A percentile compares a stretch with the other conserved stretches of the same genome.
These are phyloP conservation scores for Himalopsyche tibetana DNA, from an alignment of 2,888 invertebrate genomes.

Conservation along the genomic window DNA sequence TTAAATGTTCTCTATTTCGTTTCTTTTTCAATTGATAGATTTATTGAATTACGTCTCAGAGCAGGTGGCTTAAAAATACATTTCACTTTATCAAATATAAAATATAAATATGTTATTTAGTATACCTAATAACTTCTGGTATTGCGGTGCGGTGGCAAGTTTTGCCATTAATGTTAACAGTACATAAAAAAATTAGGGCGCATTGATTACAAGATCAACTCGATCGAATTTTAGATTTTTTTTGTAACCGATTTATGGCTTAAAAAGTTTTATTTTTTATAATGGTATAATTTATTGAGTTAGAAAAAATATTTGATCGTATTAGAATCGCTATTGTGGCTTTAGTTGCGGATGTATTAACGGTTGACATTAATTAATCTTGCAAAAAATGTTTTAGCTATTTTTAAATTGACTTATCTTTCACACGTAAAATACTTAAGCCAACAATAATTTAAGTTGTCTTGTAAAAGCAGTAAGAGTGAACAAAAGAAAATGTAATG, in stretches of 20 bases:
- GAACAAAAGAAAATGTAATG: no score
- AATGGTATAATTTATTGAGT: not conserved
- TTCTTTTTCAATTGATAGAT: slow-evolving; percentile 1
- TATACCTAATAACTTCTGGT: not conserved
- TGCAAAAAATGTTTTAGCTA: not conserved
- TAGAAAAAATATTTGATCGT: no score
- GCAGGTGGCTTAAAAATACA: not conserved
- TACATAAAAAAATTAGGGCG: not conserved
- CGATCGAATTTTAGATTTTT: not conserved
- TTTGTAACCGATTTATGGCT: not conserved
- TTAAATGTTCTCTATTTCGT: slow-evolving; percentile 23
- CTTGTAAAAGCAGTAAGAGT: no score
- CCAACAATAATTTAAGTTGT: no score
- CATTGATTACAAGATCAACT: slow-evolving; percentile 10
- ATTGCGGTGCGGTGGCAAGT: not conserved
- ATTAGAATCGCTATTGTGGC: no score
- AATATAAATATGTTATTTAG: not conserved
- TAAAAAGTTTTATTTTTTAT: not conserved
- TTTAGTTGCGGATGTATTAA: not conserved
- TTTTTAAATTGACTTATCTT: no score
- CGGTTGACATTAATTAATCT: not conserved
- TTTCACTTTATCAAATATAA: slow-evolving; percentile 6
- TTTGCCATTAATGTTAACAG: not conserved
- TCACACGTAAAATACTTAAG: no score
- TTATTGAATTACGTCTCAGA: slow-evolving; percentile 13